These are phyloP conservation scores for Apomyelois bistriatella DNA, from an alignment of 2,888 invertebrate genomes.

Conservation along the genomic window DNA sequence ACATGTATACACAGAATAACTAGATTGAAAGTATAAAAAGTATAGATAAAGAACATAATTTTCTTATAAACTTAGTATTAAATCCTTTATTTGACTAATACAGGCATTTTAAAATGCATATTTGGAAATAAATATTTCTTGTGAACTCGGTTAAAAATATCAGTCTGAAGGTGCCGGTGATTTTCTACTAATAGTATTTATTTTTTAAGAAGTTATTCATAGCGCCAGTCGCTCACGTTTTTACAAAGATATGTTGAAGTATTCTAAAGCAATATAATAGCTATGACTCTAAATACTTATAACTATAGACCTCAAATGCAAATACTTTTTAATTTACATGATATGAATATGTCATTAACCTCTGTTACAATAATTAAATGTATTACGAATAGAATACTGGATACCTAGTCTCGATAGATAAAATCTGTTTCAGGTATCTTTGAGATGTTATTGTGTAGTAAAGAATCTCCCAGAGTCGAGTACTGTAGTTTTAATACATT, in stretches of 20 bases:
- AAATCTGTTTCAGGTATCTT: slow-evolving; percentile 15
- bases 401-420: slow-evolving; percentile 54
- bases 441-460: slow-evolving; percentile 12
- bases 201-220: slow-evolving; percentile 37
- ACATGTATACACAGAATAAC: slow-evolving; percentile 67
- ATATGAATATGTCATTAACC: slow-evolving; percentile 79
- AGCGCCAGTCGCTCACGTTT: slow-evolving; percentile 64
- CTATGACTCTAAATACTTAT: slow-evolving; percentile 77
- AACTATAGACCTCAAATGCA: slow-evolving; percentile 80
- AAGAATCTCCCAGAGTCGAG: slow-evolving; percentile 17
- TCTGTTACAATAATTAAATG: slow-evolving; percentile 67
- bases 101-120: slow-evolving; percentile 66
- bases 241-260: slow-evolving; percentile 78
- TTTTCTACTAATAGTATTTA: slow-evolving; percentile 40
- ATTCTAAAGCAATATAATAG: slow-evolving; percentile 78
- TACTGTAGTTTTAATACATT: slow-evolving; percentile 31
- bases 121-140: slow-evolving; percentile 55
- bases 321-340: slow-evolving; percentile 79
- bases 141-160: slow-evolving; percentile 40
- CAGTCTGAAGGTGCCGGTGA: slow-evolving; percentile 62
- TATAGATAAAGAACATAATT: slow-evolving; percentile 43
- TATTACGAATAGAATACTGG: slow-evolving; percentile 49
- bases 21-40: slow-evolving; percentile 51
- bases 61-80: slow-evolving; percentile 38
- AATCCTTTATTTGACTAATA: slow-evolving; percentile 50